phyloP scores from a whole-genome alignment of 2,888 invertebrate species.

The Pantelozetes paolii region DNA sequence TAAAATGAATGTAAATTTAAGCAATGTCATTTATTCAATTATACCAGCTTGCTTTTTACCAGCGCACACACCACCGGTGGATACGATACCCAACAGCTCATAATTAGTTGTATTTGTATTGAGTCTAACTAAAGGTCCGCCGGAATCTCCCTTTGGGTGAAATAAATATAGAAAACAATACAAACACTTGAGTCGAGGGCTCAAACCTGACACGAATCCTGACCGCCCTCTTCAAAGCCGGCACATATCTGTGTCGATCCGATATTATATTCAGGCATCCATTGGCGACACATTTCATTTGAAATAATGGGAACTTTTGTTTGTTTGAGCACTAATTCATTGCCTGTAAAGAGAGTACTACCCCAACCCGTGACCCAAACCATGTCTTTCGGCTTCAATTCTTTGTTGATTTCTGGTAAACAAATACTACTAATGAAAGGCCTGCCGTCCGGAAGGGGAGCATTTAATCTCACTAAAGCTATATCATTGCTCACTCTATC shows the following conservation, averaged over 20 bases:
- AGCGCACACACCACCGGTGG: slow-evolving; percentile 44
- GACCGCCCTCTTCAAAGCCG: slow-evolving; percentile 45
- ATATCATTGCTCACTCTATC: slow-evolving; percentile 45
- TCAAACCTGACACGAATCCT: slow-evolving; percentile 46
- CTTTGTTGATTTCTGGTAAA: slow-evolving; percentile 37
- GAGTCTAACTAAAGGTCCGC: slow-evolving; percentile 39
- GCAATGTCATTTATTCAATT: too few relatives aligned
- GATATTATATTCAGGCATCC: slow-evolving; percentile 44
- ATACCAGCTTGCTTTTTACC: slow-evolving; percentile 41
- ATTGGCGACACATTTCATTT: slow-evolving; percentile 43
- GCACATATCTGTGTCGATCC: slow-evolving; percentile 45
- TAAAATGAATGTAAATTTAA: too few relatives aligned
- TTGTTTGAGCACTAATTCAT: slow-evolving; percentile 46
- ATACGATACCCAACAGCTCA: slow-evolving; percentile 44
- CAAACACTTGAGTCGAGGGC: background rate
- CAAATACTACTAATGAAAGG: slow-evolving; percentile 44
- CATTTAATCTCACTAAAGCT: slow-evolving; percentile 46
- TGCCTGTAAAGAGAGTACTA: slow-evolving; percentile 44
- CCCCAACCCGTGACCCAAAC: slow-evolving; percentile 47
- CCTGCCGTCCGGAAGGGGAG: slow-evolving; percentile 42
- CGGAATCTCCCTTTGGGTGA: slow-evolving; percentile 40
- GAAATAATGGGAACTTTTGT: slow-evolving; percentile 45
- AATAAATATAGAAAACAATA: background rate
- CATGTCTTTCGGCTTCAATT: slow-evolving; percentile 38
- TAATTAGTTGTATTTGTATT: background rate